Conservation (phyloP, 1,140 invertebrate species). For the Diorhabda carinulata region DNA sequence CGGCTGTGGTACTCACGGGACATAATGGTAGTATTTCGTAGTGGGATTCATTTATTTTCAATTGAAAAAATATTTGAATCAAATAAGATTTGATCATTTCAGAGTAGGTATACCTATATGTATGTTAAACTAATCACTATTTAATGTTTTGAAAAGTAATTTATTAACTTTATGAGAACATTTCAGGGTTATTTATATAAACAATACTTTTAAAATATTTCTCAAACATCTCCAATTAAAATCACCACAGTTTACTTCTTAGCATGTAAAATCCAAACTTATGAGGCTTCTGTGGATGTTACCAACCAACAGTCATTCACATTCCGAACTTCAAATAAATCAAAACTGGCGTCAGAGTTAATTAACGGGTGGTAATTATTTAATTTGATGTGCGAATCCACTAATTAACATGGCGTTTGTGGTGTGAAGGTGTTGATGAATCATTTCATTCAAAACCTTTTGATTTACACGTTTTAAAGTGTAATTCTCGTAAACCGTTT, state of each 20-base stretch:
- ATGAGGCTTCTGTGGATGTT: neutral
- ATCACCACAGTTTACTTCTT: neutral
- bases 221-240: too few relatives aligned
- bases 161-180: too few relatives aligned
- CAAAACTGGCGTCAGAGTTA: neutral
- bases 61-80: too few relatives aligned
- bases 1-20: too few relatives aligned
- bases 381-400: constrained; percentile 2
- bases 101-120: too few relatives aligned
- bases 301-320: neutral
- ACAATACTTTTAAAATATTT: too few relatives aligned
- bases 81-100: too few relatives aligned
- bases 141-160: too few relatives aligned
- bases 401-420: constrained; percentile 2
- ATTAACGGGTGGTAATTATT: constrained; percentile 1
- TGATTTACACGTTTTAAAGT: constrained; percentile 2
- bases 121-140: too few relatives aligned
- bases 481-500: constrained; percentile 26
- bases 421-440: neutral
- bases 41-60: too few relatives aligned
- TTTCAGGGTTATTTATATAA: too few relatives aligned
- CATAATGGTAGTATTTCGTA: too few relatives aligned
- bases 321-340: constrained; percentile 2
- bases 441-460: constrained; percentile 1
- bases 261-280: neutral